Evolutionary conservation across 2,888 invertebrate genomes (phyloP).

Genomic region (Cerastis rubricosa): DNA sequence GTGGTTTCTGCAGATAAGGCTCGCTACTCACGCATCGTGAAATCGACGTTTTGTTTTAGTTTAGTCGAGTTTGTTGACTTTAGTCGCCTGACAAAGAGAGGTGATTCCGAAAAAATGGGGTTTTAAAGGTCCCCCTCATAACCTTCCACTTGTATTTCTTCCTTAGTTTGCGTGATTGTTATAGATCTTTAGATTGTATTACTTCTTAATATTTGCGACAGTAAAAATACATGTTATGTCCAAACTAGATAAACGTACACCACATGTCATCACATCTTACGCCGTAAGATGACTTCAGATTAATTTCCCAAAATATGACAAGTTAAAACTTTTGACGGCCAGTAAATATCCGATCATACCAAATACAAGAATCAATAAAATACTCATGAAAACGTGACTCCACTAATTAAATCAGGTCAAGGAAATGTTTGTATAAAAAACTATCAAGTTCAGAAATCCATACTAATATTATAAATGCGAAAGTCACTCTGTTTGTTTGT

Average conservation of each 20-base stretch:
- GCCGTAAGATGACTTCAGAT: no score
- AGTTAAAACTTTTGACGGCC: neutral
- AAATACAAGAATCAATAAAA: neutral
- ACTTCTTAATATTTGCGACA: neutral
- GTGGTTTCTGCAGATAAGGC: constrained; percentile 52
- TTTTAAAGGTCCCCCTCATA: neutral
- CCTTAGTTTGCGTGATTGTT: neutral
- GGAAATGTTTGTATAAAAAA: constrained; percentile 11
- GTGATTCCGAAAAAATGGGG: neutral
- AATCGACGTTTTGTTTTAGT: constrained; percentile 13
- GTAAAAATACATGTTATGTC: neutral
- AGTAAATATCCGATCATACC: neutral
- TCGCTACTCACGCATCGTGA: constrained; percentile 23
- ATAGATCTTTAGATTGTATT: neutral
- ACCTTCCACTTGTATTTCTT: neutral
- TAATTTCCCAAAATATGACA: neutral
- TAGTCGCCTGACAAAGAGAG: neutral
- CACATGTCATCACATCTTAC: no score
- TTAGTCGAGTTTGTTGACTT: no score
- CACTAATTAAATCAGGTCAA: constrained; percentile 24
- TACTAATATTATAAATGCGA: no score
- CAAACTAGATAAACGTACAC: no score
- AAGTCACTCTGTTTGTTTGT: no score
- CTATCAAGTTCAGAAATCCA: constrained; percentile 13
- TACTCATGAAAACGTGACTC: neutral